Percentiles rank a stretch among this genome's conserved stretches.
Evolutionary conservation across 1,140 invertebrate genomes (phyloP).

Genomic region (Armadillidium nasatum): DNA sequence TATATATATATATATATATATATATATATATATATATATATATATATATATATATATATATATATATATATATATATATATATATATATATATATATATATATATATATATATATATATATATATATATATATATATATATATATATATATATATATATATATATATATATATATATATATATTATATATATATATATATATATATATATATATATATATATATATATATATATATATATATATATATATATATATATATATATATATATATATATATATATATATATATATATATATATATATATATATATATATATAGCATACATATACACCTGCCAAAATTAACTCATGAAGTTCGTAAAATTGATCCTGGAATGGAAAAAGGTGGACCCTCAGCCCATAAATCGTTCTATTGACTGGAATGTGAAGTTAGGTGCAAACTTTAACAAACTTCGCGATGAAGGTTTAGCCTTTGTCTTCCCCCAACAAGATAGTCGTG

Average conservation of each 20-base stretch:
- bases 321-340: neutral
- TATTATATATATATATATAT: neutral
- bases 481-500: neutral
- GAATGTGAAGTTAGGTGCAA: conserved; percentile 9
- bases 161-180: conserved; percentile 11
- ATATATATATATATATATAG: neutral
- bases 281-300: neutral
- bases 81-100: conserved; percentile 1
- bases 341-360: conserved; percentile 5
- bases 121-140: neutral
- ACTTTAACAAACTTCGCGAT: conserved; percentile 8
- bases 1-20: no score
- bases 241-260: conserved; percentile 6
- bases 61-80: neutral
- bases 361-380: conserved; percentile 6
- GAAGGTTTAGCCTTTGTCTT: conserved; percentile 1
- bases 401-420: neutral
- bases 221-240: neutral
- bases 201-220: neutral
- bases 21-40: no score
- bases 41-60: neutral
- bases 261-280: no score
- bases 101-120: no score
- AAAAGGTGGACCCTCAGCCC: neutral
- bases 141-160: neutral